Evolutionary conservation across 2,113 vertebrate genomes (phyloP).

Genomic region (Rhynchomys soricoides): DNA sequence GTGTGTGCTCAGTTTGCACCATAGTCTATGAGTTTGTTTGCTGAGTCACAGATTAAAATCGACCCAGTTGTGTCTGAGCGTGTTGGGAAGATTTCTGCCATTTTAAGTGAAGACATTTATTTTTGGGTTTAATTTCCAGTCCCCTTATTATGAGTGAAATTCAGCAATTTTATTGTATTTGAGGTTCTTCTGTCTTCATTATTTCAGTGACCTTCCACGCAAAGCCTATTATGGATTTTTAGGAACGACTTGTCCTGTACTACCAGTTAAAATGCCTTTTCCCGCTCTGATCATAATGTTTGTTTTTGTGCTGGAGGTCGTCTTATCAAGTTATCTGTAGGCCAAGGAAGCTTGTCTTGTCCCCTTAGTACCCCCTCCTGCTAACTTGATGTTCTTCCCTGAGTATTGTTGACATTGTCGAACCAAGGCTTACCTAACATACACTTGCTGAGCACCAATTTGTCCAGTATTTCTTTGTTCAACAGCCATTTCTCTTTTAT

Average conservation of each 20-base stretch:
- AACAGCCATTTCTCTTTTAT: not conserved
- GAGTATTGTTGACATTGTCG: not conserved
- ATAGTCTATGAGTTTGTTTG: not conserved
- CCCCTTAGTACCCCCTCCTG: not conserved
- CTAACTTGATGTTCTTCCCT: not conserved
- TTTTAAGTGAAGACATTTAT: not conserved
- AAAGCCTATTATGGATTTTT: not conserved
- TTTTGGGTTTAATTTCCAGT: constrained; percentile 51
- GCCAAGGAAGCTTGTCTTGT: not conserved
- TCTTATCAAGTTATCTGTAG: not conserved
- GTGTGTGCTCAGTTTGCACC: not conserved
- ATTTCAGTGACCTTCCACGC: not conserved
- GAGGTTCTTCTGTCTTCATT: constrained; percentile 18
- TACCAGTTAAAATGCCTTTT: constrained; percentile 32
- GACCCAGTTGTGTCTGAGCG: not conserved
- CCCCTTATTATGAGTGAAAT: constrained; percentile 2
- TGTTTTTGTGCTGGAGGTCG: not conserved
- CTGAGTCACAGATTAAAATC: not conserved
- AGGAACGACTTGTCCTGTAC: not conserved
- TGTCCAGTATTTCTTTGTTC: not conserved
- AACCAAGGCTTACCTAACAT: not conserved
- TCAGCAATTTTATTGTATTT: constrained; percentile 27
- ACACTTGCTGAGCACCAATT: not conserved
- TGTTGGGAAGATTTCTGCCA: constrained; percentile 15
- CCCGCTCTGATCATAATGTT: not conserved